These are phyloP conservation scores for Scarus forsteni DNA, from an alignment of 2,797 vertebrate genomes.

Conservation along the genomic window DNA sequence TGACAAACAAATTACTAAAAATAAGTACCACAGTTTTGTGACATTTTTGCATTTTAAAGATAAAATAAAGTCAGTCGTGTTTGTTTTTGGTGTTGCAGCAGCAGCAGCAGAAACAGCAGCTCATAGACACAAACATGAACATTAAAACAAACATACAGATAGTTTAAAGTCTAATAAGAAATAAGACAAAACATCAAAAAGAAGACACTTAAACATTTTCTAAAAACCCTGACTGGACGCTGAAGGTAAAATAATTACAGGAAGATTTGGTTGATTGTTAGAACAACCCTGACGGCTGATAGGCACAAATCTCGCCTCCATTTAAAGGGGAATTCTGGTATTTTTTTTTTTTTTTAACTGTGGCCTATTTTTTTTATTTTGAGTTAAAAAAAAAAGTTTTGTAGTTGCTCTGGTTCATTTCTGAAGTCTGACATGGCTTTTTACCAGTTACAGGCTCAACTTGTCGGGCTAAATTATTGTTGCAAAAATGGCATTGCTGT, in stretches of 20 bases:
- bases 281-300: slow-evolving; percentile 33
- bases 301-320: slow-evolving; percentile 32
- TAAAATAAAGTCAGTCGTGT: slow-evolving; percentile 13
- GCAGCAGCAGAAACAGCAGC: slow-evolving; percentile 23
- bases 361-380: background rate
- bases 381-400: background rate
- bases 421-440: background rate
- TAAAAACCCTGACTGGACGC: slow-evolving; percentile 31
- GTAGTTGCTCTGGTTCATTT: background rate
- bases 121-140: slow-evolving; percentile 29
- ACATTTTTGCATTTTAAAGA: slow-evolving; percentile 3
- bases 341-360: background rate
- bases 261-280: slow-evolving; percentile 46
- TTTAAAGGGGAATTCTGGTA: background rate
- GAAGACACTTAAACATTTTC: slow-evolving; percentile 16
- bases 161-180: background rate
- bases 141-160: slow-evolving; percentile 27
- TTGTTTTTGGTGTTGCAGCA: slow-evolving; percentile 57
- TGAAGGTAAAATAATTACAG: slow-evolving; percentile 16
- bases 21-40: background rate
- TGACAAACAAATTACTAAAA: no score
- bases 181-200: slow-evolving; percentile 9
- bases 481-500: no score
- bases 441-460: no score
- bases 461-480: no score